Percentiles rank a stretch among this genome's conserved stretches.
Evolutionary conservation across 2,113 vertebrate species (phyloP).

Genomic region (Anser brachyrhynchus): DNA sequence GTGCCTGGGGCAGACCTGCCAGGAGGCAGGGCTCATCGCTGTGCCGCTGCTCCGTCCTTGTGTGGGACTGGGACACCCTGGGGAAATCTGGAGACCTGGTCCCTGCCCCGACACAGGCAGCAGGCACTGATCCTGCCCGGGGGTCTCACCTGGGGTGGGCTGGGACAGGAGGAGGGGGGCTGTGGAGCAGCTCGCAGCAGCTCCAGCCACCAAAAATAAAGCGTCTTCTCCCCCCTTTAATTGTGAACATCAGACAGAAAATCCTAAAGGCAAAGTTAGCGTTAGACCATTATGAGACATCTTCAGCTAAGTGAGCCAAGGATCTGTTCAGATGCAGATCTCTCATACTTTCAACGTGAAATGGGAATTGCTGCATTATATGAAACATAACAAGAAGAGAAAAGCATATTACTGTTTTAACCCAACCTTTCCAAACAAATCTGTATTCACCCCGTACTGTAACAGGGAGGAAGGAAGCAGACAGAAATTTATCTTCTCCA

Average conservation of each 20-base stretch:
- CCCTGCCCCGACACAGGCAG: not conserved
- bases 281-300: not conserved
- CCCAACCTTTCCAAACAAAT: slow-evolving; percentile 28
- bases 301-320: not conserved
- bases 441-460: slow-evolving; percentile 53
- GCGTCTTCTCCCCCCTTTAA: not conserved
- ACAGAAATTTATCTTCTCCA: slow-evolving; percentile 62
- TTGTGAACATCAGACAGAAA: not conserved
- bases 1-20: not conserved
- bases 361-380: not conserved
- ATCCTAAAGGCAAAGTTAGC: not conserved
- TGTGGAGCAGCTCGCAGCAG: not conserved
- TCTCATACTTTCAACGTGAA: not conserved
- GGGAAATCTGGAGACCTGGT: not conserved
- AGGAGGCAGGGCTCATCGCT: not conserved
- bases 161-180: not conserved
- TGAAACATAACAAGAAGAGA: slow-evolving; percentile 1
- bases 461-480: slow-evolving; percentile 29
- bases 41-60: too few species aligned
- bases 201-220: not conserved
- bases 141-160: not conserved
- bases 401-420: not conserved
- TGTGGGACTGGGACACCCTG: not conserved
- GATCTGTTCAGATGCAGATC: not conserved
- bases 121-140: not conserved